phyloP scores from a whole-genome alignment of 2,113 vertebrate genomes.

The Diglossa brunneiventris region DNA sequence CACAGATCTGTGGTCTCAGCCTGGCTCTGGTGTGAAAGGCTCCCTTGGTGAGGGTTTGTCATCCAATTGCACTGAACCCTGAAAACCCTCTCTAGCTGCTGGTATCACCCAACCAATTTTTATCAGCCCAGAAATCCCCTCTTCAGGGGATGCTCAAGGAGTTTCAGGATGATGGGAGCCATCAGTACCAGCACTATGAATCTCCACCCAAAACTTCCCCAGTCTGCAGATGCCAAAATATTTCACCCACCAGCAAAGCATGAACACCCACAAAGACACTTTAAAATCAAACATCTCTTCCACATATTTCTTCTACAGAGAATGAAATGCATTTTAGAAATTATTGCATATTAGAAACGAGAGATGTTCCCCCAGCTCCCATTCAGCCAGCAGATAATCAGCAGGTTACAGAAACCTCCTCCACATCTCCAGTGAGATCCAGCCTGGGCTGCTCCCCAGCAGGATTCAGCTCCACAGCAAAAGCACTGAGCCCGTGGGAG shows the following conservation, averaged over 20 bases:
- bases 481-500: fast-evolving
- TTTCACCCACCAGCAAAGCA: not conserved
- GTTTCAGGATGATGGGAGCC: fast-evolving
- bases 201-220: not conserved
- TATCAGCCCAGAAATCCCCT: not conserved
- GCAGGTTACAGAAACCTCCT: not conserved
- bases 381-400: not conserved
- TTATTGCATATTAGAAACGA: not conserved
- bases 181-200: not conserved
- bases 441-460: not conserved
- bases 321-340: not conserved
- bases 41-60: not conserved
- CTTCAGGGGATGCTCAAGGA: not conserved
- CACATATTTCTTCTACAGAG: not conserved
- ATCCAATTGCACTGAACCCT: not conserved
- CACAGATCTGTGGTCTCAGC: not conserved
- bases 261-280: not conserved
- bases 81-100: not conserved
- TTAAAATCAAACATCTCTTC: not conserved
- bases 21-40: not conserved
- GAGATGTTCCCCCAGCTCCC: not conserved
- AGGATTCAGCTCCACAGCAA: not conserved
- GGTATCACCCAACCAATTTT: not conserved
- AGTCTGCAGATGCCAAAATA: not conserved
- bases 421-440: not conserved